These are phyloP conservation scores for Lumbricus terrestris DNA, from an alignment of 2,888 invertebrate species.

Conservation along the genomic window DNA sequence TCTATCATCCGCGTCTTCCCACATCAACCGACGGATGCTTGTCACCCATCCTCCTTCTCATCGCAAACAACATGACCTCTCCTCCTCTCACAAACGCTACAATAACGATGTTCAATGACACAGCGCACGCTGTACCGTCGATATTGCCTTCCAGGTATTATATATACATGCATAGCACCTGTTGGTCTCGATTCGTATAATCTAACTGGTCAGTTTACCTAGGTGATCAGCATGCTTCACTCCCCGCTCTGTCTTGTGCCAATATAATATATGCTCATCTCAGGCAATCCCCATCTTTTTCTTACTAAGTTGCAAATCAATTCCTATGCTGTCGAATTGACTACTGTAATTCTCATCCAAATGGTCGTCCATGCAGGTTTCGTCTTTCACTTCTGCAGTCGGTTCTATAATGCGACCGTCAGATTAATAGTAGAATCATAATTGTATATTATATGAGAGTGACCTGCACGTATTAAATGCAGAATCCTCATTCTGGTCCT, in stretches of 20 bases:
- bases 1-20: slow-evolving; percentile 9
- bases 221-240: not conserved
- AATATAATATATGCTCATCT: not conserved
- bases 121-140: not conserved
- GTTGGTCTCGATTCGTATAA: too few species aligned
- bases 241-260: not conserved
- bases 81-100: not conserved
- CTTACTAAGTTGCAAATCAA: not conserved
- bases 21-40: slow-evolving; percentile 1
- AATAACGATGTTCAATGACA: not conserved
- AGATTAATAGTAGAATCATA: too few species aligned
- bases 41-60: not conserved
- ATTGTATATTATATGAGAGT: too few species aligned
- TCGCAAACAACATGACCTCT: not conserved
- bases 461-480: too few species aligned
- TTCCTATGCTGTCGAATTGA: too few species aligned
- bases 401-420: too few species aligned
- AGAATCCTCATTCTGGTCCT: too few species aligned
- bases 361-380: too few species aligned
- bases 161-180: too few species aligned
- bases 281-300: not conserved
- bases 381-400: too few species aligned
- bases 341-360: too few species aligned
- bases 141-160: not conserved
- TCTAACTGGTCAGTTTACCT: too few species aligned